Conservation (phyloP, 2,113 vertebrate genomes). For the Pterophyllum scalare region DNA sequence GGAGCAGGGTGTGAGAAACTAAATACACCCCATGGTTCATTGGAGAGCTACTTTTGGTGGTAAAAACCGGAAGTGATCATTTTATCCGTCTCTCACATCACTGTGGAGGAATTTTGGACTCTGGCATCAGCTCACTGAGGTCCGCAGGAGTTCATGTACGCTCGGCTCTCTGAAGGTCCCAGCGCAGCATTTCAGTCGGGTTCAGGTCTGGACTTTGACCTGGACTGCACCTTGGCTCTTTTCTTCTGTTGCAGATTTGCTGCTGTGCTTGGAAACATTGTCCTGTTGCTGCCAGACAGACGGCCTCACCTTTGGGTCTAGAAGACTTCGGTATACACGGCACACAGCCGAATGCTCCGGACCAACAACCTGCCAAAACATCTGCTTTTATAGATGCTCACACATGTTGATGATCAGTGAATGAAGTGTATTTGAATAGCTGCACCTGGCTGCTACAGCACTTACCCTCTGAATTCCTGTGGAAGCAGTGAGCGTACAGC, state of each 20-base stretch:
- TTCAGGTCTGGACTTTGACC: not conserved
- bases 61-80: too few species aligned
- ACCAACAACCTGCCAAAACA: not conserved
- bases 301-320: not conserved
- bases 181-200: not conserved
- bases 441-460: accelerated
- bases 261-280: too few species aligned
- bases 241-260: too few species aligned
- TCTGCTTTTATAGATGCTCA: not conserved
- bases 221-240: too few species aligned
- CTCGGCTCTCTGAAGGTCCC: not conserved
- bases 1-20: too few species aligned
- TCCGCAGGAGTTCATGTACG: not conserved
- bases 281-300: too few species aligned
- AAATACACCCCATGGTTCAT: too few species aligned
- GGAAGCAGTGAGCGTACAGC: not conserved
- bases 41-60: too few species aligned
- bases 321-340: not conserved
- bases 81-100: too few species aligned
- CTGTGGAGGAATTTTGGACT: not conserved
- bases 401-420: accelerated
- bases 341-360: not conserved
- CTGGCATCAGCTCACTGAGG: not conserved
- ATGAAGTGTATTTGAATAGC: accelerated
- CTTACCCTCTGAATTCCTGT: not conserved